Conservation (phyloP, 2,888 invertebrate genomes). For the Allophyes oxyacanthae region DNA sequence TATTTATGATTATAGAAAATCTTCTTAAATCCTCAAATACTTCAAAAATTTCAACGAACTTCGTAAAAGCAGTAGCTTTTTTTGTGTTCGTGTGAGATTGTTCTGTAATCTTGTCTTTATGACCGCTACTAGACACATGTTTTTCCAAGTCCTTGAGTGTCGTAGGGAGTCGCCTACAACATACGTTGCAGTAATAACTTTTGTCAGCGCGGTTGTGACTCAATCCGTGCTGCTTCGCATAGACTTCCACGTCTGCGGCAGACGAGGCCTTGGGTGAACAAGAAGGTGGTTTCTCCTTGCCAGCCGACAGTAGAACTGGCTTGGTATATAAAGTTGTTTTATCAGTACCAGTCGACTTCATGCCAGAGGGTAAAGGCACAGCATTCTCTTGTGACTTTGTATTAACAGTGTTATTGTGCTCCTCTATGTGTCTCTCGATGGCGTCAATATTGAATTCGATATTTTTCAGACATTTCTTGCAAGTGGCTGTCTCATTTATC, state of each 20-base stretch:
- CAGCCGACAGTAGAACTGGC: slow-evolving; percentile 16
- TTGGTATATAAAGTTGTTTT: slow-evolving; percentile 30
- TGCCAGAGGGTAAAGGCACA: slow-evolving; percentile 12
- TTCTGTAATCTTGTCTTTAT: slow-evolving; percentile 22
- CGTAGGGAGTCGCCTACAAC: slow-evolving; percentile 20
- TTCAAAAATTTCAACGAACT: not conserved
- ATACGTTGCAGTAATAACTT: slow-evolving; percentile 34
- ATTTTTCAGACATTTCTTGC: slow-evolving; percentile 32
- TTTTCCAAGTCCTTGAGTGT: slow-evolving; percentile 18
- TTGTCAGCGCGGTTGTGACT: slow-evolving; percentile 25
- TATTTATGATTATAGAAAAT: slow-evolving; percentile 9
- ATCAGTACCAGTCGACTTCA: slow-evolving; percentile 19
- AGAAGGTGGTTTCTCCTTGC: not conserved
- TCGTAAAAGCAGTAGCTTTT: not conserved
- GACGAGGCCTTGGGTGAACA: not conserved
- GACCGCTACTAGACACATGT: slow-evolving; percentile 23
- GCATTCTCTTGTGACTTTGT: slow-evolving; percentile 11
- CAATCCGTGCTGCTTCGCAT: slow-evolving; percentile 30
- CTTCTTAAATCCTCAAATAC: not conserved
- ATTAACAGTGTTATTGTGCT: slow-evolving; percentile 11
- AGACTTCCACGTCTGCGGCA: slow-evolving; percentile 1
- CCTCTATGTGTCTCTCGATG: slow-evolving; percentile 32
- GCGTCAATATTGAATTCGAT: slow-evolving; percentile 28
- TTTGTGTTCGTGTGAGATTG: not conserved
- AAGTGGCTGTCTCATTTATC: slow-evolving; percentile 31